These are phyloP conservation scores for Palaemon carinicauda DNA, from an alignment of 1,140 invertebrate species.

Conservation along the genomic window DNA sequence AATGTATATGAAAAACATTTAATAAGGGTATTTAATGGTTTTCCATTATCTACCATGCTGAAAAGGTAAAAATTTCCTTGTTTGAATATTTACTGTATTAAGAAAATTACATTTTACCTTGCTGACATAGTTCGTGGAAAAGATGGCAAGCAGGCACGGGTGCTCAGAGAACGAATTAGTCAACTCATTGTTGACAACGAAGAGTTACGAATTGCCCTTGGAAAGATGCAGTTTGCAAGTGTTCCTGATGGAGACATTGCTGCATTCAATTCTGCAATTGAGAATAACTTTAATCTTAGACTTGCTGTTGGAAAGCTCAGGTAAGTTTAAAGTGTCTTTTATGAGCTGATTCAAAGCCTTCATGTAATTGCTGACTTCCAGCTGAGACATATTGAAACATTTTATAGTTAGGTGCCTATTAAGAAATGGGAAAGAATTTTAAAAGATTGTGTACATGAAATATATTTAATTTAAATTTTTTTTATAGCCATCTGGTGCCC, in stretches of 20 bases:
- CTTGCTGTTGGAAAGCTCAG: slow-evolving; percentile 36
- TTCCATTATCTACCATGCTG: too few relatives aligned
- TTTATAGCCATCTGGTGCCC: slow-evolving; percentile 34
- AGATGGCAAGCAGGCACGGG: slow-evolving; percentile 34
- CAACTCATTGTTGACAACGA: slow-evolving; percentile 48
- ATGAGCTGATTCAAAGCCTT: background rate
- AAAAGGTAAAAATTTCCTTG: too few relatives aligned
- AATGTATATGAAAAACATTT: too few relatives aligned
- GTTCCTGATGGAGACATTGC: slow-evolving; percentile 40
- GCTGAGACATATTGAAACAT: background rate
- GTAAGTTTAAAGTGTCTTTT: slow-evolving; percentile 21
- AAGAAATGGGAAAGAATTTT: background rate
- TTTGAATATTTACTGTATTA: too few relatives aligned
- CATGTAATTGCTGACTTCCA: background rate
- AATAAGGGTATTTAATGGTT: too few relatives aligned
- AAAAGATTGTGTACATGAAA: background rate
- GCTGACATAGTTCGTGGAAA: slow-evolving; percentile 23
- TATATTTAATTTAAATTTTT: background rate
- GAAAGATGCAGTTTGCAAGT: slow-evolving; percentile 30
- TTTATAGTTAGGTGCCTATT: background rate
- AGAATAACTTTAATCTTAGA: slow-evolving; percentile 50
- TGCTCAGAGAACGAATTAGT: slow-evolving; percentile 38
- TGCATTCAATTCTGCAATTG: slow-evolving; percentile 32
- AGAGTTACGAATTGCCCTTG: slow-evolving; percentile 37
- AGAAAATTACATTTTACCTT: too few relatives aligned